Base-by-base conservation (phyloP, 2,113 vertebrate genomes). In the Rhinichthys klamathensis region DNA sequence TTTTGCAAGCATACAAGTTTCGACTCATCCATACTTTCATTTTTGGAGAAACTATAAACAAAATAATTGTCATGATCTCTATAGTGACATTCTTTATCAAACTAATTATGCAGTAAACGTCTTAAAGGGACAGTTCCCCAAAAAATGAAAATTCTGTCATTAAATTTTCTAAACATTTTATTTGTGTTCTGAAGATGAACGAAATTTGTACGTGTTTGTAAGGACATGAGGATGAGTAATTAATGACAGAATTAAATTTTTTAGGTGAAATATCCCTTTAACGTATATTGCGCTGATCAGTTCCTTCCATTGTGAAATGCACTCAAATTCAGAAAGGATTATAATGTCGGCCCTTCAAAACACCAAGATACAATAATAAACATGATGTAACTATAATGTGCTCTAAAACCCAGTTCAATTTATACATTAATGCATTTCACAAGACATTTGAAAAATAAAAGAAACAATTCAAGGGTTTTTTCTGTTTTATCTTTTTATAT, bases 401-500 rank as follows among this genome's bases (percentile, higher is more conserved):
- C 41, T 73, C 23, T 6, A 8, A 73, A 46, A 3, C 38, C 6
- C 41, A 73, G 23, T 15, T 73, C 2, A 61, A 61, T 11, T 16
- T 13, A 13, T 27, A n/a, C 16, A 11, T 72, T 44, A 13, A 25
- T 3, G 23, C 30, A 61, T 1, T 11, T 51, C 38, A 41, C 27
- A n/a, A 35, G 16, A 38, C 61, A 74, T 6, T 41, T 15, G 54
- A 23, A 56, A 56, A 35, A n/a, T 12, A 80, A n/a, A 67, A 44
- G n/a, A 69, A 69, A 1, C 8, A 12, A 25, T 38, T 67, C 51
- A 54, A 38, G 54, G 4, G 18, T 70, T 72, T 18, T 70, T 73
- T 82, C 54, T 9, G 2, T 72, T 58, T 51, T 16, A 16, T 54
- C 35, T 35, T 81, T 87, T 87, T 82, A 87, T 87, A 67, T 51